Evolutionary conservation across 2,888 invertebrate genomes (phyloP).

Genomic region (Tenthredo distinguenda): DNA sequence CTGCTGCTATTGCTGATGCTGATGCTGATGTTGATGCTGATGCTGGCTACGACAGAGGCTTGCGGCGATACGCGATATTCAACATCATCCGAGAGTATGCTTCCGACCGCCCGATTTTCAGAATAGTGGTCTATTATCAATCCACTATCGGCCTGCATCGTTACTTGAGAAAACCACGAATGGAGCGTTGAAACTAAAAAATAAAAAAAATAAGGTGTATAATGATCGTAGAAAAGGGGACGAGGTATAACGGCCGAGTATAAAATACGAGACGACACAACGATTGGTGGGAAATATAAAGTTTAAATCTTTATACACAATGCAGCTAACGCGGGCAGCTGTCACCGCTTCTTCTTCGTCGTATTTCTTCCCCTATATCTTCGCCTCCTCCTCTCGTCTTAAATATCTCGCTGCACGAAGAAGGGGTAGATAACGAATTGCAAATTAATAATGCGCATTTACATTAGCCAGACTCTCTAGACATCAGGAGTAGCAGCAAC

Average conservation of each 20-base stretch:
- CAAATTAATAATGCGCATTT: conserved; percentile 71
- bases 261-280: neutral
- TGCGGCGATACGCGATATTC: conserved; percentile 17
- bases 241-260: neutral
- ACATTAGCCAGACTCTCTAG: conserved; percentile 63
- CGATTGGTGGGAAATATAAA: conserved; percentile 33
- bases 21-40: neutral
- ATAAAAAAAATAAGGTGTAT: neutral
- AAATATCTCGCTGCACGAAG: neutral
- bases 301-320: conserved; percentile 34
- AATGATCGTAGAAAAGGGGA: neutral
- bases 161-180: neutral
- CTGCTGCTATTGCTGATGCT: conserved; percentile 53
- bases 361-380: conserved; percentile 4
- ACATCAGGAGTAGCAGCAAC: conserved; percentile 23
- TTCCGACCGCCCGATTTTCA: neutral
- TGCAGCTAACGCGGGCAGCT: conserved; percentile 42
- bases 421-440: conserved; percentile 59
- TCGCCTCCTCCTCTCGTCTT: neutral
- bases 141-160: neutral
- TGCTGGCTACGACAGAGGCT: conserved; percentile 28
- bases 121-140: neutral
- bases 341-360: conserved; percentile 47
- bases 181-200: neutral
- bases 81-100: neutral